Conservation (phyloP, 1,140 invertebrate genomes). For the Laupala kohalensis region DNA sequence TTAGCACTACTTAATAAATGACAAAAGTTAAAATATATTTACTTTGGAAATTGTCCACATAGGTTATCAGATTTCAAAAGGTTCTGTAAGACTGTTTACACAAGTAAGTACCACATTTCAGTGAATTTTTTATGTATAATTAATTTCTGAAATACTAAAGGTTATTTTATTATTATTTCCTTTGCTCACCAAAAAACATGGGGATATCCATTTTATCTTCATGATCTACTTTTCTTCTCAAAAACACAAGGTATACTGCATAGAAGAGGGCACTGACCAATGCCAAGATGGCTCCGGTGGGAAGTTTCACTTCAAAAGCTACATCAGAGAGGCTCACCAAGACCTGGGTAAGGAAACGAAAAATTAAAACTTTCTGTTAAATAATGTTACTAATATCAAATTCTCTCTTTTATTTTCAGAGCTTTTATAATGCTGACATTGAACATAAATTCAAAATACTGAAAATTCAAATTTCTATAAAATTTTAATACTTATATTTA, state of each 20-base stretch:
- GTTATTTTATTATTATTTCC: background rate
- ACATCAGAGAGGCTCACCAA: slow-evolving; percentile 59
- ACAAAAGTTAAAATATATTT: too few relatives aligned
- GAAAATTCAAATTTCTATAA: too few relatives aligned
- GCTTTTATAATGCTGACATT: too few relatives aligned
- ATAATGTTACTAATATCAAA: slow-evolving; percentile 30
- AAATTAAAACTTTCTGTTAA: slow-evolving; percentile 15
- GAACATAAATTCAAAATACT: too few relatives aligned
- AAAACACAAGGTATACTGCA: slow-evolving; percentile 68
- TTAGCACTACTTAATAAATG: too few relatives aligned
- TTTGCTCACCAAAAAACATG: slow-evolving; percentile 68
- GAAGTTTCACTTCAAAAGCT: slow-evolving; percentile 40
- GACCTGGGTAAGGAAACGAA: slow-evolving; percentile 33
- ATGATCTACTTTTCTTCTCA: slow-evolving; percentile 65
- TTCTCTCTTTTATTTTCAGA: too few relatives aligned
- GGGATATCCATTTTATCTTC: slow-evolving; percentile 81
- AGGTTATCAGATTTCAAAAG: too few relatives aligned
- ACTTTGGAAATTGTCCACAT: too few relatives aligned
- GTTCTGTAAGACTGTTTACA: too few relatives aligned
- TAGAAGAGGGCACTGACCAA: slow-evolving; percentile 73
- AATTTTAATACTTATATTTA: background rate
- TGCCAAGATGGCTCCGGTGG: slow-evolving; percentile 58
- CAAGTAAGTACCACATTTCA: too few relatives aligned
- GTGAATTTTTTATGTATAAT: background rate
- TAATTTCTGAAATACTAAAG: background rate